Base-by-base conservation (phyloP, 2,797 vertebrate species). In the Euthynnus affinis region DNA sequence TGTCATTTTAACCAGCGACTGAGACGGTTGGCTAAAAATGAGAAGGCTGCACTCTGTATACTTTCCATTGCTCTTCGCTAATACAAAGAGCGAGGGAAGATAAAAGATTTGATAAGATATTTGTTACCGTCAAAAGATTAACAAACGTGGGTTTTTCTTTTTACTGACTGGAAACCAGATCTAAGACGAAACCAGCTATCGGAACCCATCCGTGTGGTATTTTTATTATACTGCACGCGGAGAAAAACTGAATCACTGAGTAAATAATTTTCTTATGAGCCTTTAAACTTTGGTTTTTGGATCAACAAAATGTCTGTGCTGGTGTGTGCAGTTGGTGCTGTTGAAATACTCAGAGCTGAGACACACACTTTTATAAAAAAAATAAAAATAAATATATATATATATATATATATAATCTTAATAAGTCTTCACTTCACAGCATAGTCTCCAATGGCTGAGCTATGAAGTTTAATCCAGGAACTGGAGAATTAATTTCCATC, bases 401-500 rank as follows among this genome's bases (percentile, higher is more conserved):
- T 29, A 29, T 29, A 29, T 29, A 29, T 29, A 29, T 4, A 5
- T 29, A 4, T 29, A 29, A 40, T 40, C 53, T 25, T 40, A 74
- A 64, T 37, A 79, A 72, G 74, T 78, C 66, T 74, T 76, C 66
- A 64, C 68, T 87, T 82, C 71, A 84, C 75, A 87, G 81, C 81
- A 83, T 7, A 62, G 72, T 87, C 87, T 88, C 80, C 22, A 29
- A 57, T 71, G 81, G 85, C 82, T 84, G 73, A 76, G 71, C 75
- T 76, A 72, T 84, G 51, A 89, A 80, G 80, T 79, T 79, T 85
- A 84, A 88, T 84, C 87, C 74, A 84, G 72, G 71, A 86, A 81
- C 66, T 73, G 69, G 86, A 81, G 71, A 76, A 91, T 87, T 88
- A 60, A 91, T 89, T 92, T 89, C 82, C 87, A 89, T 79, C 59